These are phyloP conservation scores for Asarcornis scutulata DNA, from an alignment of 2,113 vertebrate genomes.

Conservation along the genomic window DNA sequence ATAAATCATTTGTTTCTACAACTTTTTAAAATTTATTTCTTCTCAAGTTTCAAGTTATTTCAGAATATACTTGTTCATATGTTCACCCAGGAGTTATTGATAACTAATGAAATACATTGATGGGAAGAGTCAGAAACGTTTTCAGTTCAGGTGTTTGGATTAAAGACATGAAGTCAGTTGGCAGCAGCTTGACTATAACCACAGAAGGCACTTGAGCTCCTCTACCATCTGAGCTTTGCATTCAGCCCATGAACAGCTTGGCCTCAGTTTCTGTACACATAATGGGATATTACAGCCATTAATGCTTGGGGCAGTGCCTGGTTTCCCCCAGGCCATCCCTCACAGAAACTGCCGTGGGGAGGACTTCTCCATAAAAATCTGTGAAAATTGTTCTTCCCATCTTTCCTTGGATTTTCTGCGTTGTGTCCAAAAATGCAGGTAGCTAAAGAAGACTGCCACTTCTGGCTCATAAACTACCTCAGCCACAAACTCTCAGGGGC, in stretches of 20 bases:
- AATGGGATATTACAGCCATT: neutral
- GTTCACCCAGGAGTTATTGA: neutral
- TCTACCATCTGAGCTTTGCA: neutral
- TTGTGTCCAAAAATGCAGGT: neutral
- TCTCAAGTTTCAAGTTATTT: neutral
- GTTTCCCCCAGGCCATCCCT: neutral
- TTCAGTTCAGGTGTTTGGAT: conserved; percentile 26
- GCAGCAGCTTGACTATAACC: neutral
- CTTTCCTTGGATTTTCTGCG: neutral
- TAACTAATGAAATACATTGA: neutral
- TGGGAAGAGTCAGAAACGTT: neutral
- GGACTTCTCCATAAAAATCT: neutral
- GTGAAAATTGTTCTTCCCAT: neutral
- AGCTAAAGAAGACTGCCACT: neutral
- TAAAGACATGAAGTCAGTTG: neutral
- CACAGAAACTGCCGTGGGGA: neutral
- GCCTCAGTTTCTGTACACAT: neutral
- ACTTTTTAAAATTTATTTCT: neutral
- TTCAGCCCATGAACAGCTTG: neutral
- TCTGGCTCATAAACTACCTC: neutral
- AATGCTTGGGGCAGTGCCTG: neutral
- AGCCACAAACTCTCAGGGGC: neutral
- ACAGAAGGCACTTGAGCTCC: neutral
- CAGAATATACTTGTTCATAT: neutral
- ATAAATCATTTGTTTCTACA: neutral